Percentiles rank a stretch among this genome's conserved stretches.
phyloP scores from a whole-genome alignment of 2,113 vertebrate species.

The Cyanistes caeruleus region DNA sequence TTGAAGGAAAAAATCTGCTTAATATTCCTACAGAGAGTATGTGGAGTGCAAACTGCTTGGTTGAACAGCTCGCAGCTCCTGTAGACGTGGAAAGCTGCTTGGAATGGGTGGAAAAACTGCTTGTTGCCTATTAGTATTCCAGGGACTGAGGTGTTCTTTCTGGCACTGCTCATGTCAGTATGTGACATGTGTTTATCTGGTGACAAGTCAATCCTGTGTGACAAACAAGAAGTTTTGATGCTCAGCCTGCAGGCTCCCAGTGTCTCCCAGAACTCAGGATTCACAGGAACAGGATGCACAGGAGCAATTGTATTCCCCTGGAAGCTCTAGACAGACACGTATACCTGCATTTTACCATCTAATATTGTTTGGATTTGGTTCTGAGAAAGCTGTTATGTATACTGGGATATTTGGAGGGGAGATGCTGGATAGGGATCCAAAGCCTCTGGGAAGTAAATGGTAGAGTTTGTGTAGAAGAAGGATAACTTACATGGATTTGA shows the following conservation, averaged over 20 bases:
- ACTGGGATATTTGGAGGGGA: not conserved
- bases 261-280: not conserved
- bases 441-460: not conserved
- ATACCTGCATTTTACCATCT: not conserved
- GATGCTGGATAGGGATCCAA: not conserved
- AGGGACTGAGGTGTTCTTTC: not conserved
- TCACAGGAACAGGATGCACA: not conserved
- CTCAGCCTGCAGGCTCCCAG: not conserved
- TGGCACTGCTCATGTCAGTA: not conserved
- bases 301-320: not conserved
- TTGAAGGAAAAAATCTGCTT: constrained; percentile 34
- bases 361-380: not conserved
- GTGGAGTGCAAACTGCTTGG: not conserved
- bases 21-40: constrained; percentile 31
- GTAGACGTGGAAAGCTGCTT: not conserved
- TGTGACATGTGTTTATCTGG: not conserved
- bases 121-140: not conserved
- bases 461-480: not conserved
- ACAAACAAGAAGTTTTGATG: not conserved
- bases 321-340: not conserved
- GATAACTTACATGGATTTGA: not conserved
- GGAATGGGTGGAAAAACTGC: not conserved
- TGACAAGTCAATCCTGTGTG: not conserved
- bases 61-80: not conserved
- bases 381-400: not conserved